phyloP scores from a whole-genome alignment of 2,113 vertebrate species.

The Macquaria ambigua region DNA sequence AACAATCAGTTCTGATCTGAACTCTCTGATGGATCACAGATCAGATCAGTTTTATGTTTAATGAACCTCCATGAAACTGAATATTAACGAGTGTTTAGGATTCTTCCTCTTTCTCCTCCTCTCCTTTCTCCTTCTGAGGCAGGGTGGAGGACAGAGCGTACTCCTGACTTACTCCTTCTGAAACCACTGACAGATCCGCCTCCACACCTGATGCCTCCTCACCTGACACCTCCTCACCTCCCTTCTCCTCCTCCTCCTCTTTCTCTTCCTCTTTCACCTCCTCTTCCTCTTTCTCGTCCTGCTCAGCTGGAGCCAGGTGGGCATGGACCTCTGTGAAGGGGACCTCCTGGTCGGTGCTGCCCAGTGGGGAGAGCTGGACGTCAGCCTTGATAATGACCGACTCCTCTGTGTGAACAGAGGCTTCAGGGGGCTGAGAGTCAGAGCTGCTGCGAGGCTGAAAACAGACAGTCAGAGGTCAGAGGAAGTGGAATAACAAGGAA shows the following conservation, averaged over 20 bases:
- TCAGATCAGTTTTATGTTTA: background rate
- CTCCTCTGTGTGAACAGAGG: constrained; percentile 34
- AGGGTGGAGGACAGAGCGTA: constrained; percentile 81
- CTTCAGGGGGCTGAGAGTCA: constrained; percentile 63
- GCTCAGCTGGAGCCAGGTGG: constrained; percentile 76
- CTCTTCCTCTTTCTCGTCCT: constrained; percentile 34
- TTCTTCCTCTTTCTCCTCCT: constrained; percentile 42
- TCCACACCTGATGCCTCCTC: constrained; percentile 58
- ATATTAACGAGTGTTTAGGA: constrained; percentile 19
- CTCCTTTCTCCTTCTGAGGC: constrained; percentile 67
- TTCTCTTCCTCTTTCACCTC: constrained; percentile 67
- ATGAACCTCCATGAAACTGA: background rate
- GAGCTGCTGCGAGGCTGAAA: constrained; percentile 69
- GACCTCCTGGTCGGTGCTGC: constrained; percentile 69
- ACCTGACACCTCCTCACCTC: background rate
- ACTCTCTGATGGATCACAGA: background rate
- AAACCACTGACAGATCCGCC: constrained; percentile 46
- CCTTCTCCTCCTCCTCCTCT: constrained; percentile 26
- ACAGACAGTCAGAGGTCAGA: background rate
- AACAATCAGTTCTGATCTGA: background rate
- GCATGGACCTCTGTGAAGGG: constrained; percentile 83
- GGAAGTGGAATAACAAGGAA: background rate
- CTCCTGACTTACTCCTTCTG: constrained; percentile 78
- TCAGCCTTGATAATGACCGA: constrained; percentile 37
- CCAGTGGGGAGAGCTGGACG: constrained; percentile 63